A percentile compares a stretch with the other conserved stretches of the same genome.
Evolutionary conservation across 2,888 invertebrate genomes (phyloP).

Genomic region (Acanthococcus lagerstroemiae): DNA sequence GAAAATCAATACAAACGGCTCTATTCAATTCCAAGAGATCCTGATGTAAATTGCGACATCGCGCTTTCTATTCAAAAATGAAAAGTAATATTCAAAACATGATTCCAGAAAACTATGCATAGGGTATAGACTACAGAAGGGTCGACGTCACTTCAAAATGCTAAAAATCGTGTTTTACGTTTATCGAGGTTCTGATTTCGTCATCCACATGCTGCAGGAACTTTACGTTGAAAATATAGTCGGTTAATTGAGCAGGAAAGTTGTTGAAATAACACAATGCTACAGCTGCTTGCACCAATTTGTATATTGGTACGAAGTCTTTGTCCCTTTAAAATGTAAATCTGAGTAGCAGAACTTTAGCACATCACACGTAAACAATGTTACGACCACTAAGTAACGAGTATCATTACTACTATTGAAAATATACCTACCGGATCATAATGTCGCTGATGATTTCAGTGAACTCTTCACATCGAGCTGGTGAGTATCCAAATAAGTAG

Average conservation of each 20-base stretch:
- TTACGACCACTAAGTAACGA: too few relatives aligned
- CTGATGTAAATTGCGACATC: constrained; percentile 48
- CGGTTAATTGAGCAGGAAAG: constrained; percentile 46
- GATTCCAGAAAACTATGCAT: too few relatives aligned
- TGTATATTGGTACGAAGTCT: constrained; percentile 46
- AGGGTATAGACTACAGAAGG: too few relatives aligned
- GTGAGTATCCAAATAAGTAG: constrained; percentile 19
- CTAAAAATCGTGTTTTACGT: too few relatives aligned
- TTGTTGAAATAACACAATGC: constrained; percentile 48
- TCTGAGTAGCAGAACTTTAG: not conserved
- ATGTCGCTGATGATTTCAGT: constrained; percentile 10
- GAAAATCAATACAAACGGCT: constrained; percentile 53
- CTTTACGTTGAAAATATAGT: constrained; percentile 49
- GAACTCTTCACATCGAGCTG: constrained; percentile 21
- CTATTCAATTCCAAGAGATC: constrained; percentile 54
- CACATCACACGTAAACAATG: not conserved
- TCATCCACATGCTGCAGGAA: constrained; percentile 51
- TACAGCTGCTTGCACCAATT: constrained; percentile 47
- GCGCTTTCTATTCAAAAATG: constrained; percentile 49
- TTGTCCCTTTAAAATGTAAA: constrained; percentile 45
- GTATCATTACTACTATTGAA: not conserved
- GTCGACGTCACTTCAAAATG: too few relatives aligned
- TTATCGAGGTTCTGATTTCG: constrained; percentile 43
- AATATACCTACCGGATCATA: constrained; percentile 17
- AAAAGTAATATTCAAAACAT: constrained; percentile 31